phyloP scores from a whole-genome alignment of 2,113 vertebrate species.

The Piprites chloris region DNA sequence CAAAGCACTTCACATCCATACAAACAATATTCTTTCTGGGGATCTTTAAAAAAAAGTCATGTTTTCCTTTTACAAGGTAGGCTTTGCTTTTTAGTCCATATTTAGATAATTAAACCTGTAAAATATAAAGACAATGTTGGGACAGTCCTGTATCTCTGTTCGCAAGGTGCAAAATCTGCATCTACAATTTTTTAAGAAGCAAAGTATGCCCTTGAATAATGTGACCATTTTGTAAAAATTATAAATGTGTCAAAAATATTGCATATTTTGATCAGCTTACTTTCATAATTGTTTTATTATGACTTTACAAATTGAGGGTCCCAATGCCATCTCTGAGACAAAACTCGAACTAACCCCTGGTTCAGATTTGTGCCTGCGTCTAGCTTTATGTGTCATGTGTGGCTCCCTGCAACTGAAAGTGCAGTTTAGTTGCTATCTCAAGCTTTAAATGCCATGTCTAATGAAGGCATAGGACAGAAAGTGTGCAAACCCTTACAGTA shows the following conservation, averaged over 20 bases:
- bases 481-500: neutral
- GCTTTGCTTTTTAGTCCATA: neutral
- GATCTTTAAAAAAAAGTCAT: neutral
- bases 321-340: neutral
- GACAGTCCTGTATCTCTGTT: neutral
- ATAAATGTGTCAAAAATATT: neutral
- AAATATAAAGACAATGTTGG: neutral
- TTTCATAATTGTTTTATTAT: neutral
- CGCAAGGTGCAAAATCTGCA: neutral
- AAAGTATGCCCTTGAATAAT: neutral
- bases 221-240: neutral
- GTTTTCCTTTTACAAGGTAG: neutral
- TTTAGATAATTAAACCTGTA: neutral
- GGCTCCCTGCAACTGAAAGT: fast-evolving
- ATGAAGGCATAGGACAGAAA: neutral
- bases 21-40: neutral
- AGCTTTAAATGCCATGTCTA: neutral
- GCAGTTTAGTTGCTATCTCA: neutral
- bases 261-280: neutral
- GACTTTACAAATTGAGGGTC: neutral
- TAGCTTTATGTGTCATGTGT: fast-evolving
- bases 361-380: neutral
- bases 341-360: fast-evolving
- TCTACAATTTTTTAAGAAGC: neutral
- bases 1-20: neutral